Evolutionary conservation across 2,113 vertebrate genomes (phyloP).

Genomic region (Patagioenas fasciata): DNA sequence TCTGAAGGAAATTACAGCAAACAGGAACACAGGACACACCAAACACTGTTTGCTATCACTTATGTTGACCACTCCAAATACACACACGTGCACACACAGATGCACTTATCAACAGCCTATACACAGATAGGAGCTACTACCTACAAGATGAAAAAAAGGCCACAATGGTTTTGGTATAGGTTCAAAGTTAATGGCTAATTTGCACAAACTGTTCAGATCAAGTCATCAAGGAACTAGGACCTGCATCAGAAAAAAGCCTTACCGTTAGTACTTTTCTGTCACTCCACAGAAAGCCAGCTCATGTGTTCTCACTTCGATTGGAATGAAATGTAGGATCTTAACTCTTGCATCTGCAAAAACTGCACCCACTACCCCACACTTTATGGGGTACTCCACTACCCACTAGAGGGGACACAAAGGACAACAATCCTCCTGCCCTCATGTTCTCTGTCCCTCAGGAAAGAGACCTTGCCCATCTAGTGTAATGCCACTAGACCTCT

Average conservation of each 20-base stretch:
- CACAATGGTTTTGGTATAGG: background rate
- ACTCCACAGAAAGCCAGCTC: background rate
- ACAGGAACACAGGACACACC: background rate
- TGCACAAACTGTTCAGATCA: background rate
- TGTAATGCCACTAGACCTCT: background rate
- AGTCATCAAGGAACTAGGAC: background rate
- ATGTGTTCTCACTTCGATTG: background rate
- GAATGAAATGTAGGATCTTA: background rate
- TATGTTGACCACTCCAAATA: background rate
- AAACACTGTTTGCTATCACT: background rate
- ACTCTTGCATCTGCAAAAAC: background rate
- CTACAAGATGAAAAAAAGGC: background rate
- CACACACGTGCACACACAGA: rapidly evolving
- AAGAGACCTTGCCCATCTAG: background rate
- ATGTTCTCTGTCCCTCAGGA: background rate
- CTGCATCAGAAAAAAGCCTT: background rate
- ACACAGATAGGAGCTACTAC: background rate
- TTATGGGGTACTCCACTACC: background rate
- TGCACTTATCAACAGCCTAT: background rate
- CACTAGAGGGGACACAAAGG: background rate
- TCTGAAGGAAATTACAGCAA: background rate
- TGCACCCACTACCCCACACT: background rate
- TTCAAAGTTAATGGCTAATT: background rate
- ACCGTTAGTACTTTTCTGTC: background rate
- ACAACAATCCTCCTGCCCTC: background rate